phyloP scores from a whole-genome alignment of 2,113 vertebrate genomes.

The Oryzias javanicus region DNA sequence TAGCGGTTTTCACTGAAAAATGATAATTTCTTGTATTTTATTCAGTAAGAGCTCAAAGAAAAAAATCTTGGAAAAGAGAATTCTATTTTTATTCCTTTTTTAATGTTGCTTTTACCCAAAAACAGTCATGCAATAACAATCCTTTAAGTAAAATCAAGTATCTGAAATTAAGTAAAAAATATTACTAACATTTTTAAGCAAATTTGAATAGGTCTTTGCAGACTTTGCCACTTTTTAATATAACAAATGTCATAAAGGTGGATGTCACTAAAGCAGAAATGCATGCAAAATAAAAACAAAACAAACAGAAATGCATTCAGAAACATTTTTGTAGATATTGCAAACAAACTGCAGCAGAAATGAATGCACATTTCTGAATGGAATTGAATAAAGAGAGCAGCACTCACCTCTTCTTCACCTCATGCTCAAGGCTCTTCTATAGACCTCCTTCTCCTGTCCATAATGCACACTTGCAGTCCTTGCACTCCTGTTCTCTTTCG shows the following conservation, averaged over 20 bases:
- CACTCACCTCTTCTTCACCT: background rate
- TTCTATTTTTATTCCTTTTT: too few relatives aligned
- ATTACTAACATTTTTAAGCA: background rate
- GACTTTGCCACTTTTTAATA: too few relatives aligned
- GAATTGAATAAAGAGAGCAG: background rate
- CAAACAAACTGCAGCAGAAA: background rate
- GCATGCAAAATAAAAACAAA: fast-evolving
- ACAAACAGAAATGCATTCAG: background rate
- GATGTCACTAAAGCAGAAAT: background rate
- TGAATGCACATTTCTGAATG: background rate
- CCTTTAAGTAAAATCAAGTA: too few relatives aligned
- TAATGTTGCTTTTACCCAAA: too few relatives aligned
- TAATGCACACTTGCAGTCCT: slow-evolving; percentile 1
- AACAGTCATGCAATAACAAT: too few relatives aligned
- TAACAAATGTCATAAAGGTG: too few relatives aligned
- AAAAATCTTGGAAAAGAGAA: too few relatives aligned
- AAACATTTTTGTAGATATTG: background rate
- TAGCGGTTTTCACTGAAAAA: too few relatives aligned
- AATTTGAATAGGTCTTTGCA: background rate
- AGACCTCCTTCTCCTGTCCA: background rate
- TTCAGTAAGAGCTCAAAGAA: too few relatives aligned
- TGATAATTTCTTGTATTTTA: too few relatives aligned
- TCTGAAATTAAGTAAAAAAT: too few relatives aligned
- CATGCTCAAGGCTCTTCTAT: too few relatives aligned
- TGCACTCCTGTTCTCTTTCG: slow-evolving; percentile 10